Evolutionary conservation across 2,888 invertebrate genomes (phyloP), one percentile per base, ranked within the genome.

Genomic region (Belgica antarctica): DNA sequence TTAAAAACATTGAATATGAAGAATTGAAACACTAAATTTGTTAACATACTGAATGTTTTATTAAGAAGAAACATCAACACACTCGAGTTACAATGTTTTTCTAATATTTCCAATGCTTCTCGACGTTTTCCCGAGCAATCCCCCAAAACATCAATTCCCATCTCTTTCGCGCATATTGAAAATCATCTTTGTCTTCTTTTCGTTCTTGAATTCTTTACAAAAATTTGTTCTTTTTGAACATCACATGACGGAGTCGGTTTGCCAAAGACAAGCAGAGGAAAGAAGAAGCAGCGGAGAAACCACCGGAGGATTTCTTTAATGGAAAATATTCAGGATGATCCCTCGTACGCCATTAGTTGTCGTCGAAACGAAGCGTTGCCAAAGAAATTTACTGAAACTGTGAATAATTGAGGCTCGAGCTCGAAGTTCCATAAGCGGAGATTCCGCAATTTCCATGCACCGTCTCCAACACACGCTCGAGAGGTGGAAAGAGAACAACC

Each of bases 221-320:
- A 34, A 34, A 34, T 34, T 34, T 34, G 34, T 34, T 46, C 17
- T 52, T 31, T 52, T 52, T 52, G 52, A 17, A 52, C 41, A 41
- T 41, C 41, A 41, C n/a, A 10, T 52, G 52, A 52, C 22, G 52
- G 8, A 3, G 15, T 22, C 22, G n/a, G n/a, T n/a, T n/a, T n/a
- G n/a, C 22, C n/a, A 17, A 22, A 17, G 12, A 52, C 3, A n/a
- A n/a, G n/a, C 17, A 17, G 52, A 19, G 22, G 22, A 31, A 31
- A 52, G 52, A 52, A 12, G 52, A 52, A 15, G 10, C 41, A 15
- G 15, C 15, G 10, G 15, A n/a, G 41, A 41, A 41, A 41, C 41
- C 41, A 41, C 41, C 10, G n/a, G 41, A 41, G 41, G 41, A 41
- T 41, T 41, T 41, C 41, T 12, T 41, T 41, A 41, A 41, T 41